Evolutionary conservation across 2,797 vertebrate species (phyloP).

Genomic region (Labroides dimidiatus): DNA sequence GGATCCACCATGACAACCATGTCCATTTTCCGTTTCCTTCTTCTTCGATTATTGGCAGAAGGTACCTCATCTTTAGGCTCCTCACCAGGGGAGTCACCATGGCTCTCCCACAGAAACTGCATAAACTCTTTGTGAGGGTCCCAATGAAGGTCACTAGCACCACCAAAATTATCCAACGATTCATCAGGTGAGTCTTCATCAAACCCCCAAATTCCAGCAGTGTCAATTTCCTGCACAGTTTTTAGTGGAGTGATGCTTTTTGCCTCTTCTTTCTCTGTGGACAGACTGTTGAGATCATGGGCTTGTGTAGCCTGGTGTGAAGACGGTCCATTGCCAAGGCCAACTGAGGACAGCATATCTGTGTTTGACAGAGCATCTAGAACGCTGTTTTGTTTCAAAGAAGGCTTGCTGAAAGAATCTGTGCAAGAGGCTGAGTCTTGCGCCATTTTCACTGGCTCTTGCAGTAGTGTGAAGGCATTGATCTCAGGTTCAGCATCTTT

Average conservation of each 20-base stretch:
- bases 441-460: conserved; percentile 89
- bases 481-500: conserved; percentile 87
- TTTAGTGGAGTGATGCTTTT: conserved; percentile 93
- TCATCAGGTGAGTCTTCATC: conserved; percentile 88
- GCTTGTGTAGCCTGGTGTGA: conserved; percentile 89
- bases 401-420: conserved; percentile 68
- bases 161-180: conserved; percentile 90
- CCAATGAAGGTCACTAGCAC: conserved; percentile 87
- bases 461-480: conserved; percentile 84
- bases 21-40: conserved; percentile 96
- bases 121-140: conserved; percentile 95
- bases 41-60: conserved; percentile 83
- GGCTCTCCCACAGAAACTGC: conserved; percentile 90
- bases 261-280: conserved; percentile 88
- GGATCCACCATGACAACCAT: conserved; percentile 95
- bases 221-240: conserved; percentile 89
- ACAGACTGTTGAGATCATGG: conserved; percentile 83
- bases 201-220: conserved; percentile 87
- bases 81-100: conserved; percentile 86
- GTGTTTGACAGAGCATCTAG: conserved; percentile 76
- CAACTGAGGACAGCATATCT: conserved; percentile 84
- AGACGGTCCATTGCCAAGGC: conserved; percentile 94
- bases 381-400: conserved; percentile 71
- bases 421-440: conserved; percentile 72
- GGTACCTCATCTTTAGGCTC: conserved; percentile 75